These are phyloP conservation scores for Paramormyrops kingsleyae DNA, from an alignment of 2,113 vertebrate genomes.

Conservation along the genomic window DNA sequence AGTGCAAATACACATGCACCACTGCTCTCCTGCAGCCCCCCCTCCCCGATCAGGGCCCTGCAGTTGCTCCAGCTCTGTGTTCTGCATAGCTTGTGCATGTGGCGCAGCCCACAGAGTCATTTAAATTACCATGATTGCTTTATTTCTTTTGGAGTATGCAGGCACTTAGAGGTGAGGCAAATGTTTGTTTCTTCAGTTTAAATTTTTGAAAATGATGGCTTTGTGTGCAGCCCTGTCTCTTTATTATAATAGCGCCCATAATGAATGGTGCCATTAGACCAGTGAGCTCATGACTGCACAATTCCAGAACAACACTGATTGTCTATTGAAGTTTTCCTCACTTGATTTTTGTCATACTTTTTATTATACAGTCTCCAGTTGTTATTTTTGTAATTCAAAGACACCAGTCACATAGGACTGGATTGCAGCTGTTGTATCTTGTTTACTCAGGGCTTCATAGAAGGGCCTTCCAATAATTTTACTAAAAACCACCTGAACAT, in stretches of 20 bases:
- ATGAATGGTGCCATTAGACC: conserved; percentile 56
- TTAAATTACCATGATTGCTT: conserved; percentile 61
- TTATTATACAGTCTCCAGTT: conserved; percentile 37
- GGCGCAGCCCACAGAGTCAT: conserved; percentile 50
- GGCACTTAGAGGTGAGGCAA: conserved; percentile 23
- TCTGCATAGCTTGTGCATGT: conserved; percentile 45
- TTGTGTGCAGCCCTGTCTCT: conserved; percentile 40
- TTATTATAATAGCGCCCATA: conserved; percentile 56
- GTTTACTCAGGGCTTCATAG: conserved; percentile 28
- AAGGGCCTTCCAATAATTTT: conserved; percentile 35
- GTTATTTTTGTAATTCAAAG: conserved; percentile 50
- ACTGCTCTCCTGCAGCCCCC: neutral
- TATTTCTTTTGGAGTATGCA: conserved; percentile 37
- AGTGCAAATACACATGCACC: conserved; percentile 17
- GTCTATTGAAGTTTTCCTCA: conserved; percentile 47
- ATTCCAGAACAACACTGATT: conserved; percentile 45
- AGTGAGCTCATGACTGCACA: conserved; percentile 50
- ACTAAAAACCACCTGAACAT: conserved; percentile 14
- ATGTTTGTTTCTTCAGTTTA: conserved; percentile 42
- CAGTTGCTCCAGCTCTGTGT: conserved; percentile 33
- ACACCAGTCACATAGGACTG: conserved; percentile 41
- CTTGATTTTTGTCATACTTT: conserved; percentile 38
- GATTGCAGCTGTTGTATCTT: conserved; percentile 3
- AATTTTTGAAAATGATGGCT: conserved; percentile 47
- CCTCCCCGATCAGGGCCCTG: conserved; percentile 32